phyloP scores from a whole-genome alignment of 2,888 invertebrate species.

The Polylopha cassiicola region DNA sequence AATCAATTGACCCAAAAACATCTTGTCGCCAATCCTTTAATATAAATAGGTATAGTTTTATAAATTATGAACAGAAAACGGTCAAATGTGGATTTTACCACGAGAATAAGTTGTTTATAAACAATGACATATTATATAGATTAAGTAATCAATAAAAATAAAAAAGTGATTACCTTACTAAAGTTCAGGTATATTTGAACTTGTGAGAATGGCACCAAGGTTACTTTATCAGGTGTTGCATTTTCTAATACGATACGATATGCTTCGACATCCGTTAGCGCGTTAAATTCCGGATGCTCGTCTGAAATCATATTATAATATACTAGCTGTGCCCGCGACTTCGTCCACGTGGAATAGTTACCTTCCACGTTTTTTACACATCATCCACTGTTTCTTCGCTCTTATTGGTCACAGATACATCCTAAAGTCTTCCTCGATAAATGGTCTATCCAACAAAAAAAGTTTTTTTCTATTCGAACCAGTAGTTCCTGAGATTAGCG shows the following conservation, averaged over 20 bases:
- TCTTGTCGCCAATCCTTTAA: slow-evolving; percentile 22
- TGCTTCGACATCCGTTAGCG: slow-evolving; percentile 47
- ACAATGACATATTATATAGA: too few species aligned
- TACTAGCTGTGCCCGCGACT: too few species aligned
- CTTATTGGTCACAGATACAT: too few species aligned
- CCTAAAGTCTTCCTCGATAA: too few species aligned
- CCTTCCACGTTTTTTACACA: too few species aligned
- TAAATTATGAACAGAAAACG: not conserved
- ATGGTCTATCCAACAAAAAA: too few species aligned
- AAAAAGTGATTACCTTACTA: slow-evolving; percentile 42
- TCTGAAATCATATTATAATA: too few species aligned
- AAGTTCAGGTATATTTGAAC: slow-evolving; percentile 30
- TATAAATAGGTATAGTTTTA: not conserved
- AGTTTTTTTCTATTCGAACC: too few species aligned
- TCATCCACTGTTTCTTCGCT: too few species aligned
- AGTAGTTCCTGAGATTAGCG: too few species aligned
- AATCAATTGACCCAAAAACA: slow-evolving; percentile 37
- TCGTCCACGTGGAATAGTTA: too few species aligned
- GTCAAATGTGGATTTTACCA: slow-evolving; percentile 31
- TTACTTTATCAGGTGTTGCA: slow-evolving; percentile 39
- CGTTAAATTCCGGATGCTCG: slow-evolving; percentile 50
- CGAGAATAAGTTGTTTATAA: slow-evolving; percentile 8
- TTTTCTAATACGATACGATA: slow-evolving; percentile 39
- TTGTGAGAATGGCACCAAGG: slow-evolving; percentile 43
- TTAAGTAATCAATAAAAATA: too few species aligned